phyloP scores from a whole-genome alignment of 1,140 invertebrate species.

The Ooceraea biroi region DNA sequence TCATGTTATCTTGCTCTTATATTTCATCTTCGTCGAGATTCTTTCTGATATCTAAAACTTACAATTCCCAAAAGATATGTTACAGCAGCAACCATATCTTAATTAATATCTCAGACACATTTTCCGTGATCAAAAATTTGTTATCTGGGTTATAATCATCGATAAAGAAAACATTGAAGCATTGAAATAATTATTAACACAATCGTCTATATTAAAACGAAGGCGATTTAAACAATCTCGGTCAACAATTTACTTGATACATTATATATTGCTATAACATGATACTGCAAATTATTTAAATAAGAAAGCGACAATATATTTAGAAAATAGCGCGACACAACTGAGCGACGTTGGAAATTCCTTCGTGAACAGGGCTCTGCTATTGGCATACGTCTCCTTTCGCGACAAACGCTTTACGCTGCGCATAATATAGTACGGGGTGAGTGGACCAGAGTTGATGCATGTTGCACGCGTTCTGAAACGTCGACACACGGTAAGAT shows the following conservation, averaged over 20 bases:
- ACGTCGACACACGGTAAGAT: slow-evolving; percentile 37
- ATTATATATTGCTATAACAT: too few relatives aligned
- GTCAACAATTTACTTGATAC: too few relatives aligned
- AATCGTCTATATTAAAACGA: too few relatives aligned
- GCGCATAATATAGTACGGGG: slow-evolving; percentile 7
- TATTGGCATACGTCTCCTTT: slow-evolving; percentile 27
- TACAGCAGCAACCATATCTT: too few relatives aligned
- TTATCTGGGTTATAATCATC: too few relatives aligned
- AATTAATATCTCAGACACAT: neutral
- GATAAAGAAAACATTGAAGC: too few relatives aligned
- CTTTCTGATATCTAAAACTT: neutral
- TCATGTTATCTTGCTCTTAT: neutral
- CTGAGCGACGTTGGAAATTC: neutral
- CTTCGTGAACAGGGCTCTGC: neutral
- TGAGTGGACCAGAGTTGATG: slow-evolving; percentile 21
- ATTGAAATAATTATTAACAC: too few relatives aligned
- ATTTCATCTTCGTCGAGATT: neutral
- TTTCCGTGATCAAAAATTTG: neutral
- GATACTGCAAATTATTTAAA: too few relatives aligned
- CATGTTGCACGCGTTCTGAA: slow-evolving; percentile 37
- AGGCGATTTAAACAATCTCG: too few relatives aligned
- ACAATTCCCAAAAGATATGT: neutral
- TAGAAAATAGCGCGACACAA: neutral
- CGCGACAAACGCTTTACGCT: slow-evolving; percentile 21
- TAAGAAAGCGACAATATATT: neutral